Evolutionary conservation across 2,888 invertebrate species (phyloP).

Genomic region (Arrhopalites spinosus): DNA sequence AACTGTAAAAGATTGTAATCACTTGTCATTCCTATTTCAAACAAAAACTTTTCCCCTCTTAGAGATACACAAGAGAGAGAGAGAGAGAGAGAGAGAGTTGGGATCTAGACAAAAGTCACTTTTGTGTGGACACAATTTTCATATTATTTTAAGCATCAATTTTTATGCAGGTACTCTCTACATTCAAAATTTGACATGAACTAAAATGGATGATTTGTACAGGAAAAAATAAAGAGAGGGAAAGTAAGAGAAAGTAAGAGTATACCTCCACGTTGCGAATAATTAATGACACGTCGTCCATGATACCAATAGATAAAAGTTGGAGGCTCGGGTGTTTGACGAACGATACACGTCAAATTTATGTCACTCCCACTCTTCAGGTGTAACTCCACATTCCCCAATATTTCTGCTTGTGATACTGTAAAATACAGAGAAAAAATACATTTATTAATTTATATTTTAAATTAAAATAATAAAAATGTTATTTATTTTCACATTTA

Average conservation of each 20-base stretch:
- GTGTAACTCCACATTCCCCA: conserved; percentile 82
- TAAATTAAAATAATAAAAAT: too few species aligned
- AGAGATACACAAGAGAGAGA: too few species aligned
- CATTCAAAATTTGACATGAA: too few species aligned
- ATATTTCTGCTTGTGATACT: conserved; percentile 89
- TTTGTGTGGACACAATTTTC: too few species aligned
- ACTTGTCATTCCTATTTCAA: too few species aligned
- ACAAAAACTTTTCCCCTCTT: too few species aligned
- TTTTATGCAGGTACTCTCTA: too few species aligned
- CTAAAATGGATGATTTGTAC: background rate
- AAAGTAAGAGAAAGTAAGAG: background rate
- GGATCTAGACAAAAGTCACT: too few species aligned
- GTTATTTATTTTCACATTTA: too few species aligned
- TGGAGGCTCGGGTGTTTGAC: conserved; percentile 80
- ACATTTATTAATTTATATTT: background rate
- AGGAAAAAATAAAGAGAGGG: background rate
- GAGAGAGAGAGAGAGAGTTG: too few species aligned
- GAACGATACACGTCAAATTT: conserved; percentile 77
- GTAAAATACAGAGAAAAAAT: conserved; percentile 54
- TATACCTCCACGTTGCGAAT: conserved; percentile 64
- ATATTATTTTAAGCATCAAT: too few species aligned
- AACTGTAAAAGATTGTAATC: too few species aligned
- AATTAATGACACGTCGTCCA: conserved; percentile 66
- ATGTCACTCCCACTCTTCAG: conserved; percentile 87
- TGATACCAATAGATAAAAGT: conserved; percentile 72